Evolutionary conservation across 2,113 vertebrate genomes (phyloP).

Genomic region (Myrmophylax atrothorax): DNA sequence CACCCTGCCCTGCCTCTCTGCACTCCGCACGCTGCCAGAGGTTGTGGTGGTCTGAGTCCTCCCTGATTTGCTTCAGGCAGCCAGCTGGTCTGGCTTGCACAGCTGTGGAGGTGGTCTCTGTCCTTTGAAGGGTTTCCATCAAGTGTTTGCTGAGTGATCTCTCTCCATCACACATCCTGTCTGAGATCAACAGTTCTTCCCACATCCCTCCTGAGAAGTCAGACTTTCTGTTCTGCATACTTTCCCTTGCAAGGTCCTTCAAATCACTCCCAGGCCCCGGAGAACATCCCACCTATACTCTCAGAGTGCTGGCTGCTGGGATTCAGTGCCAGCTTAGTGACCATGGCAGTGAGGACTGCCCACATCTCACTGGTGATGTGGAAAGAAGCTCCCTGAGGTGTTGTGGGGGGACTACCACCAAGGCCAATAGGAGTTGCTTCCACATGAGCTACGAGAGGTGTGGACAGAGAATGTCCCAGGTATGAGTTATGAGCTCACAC

Average conservation of each 20-base stretch:
- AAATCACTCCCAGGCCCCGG: neutral
- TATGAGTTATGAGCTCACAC: neutral
- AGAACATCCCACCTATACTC: neutral
- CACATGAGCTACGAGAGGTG: neutral
- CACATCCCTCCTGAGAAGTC: neutral
- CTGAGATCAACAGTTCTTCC: neutral
- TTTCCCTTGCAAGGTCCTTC: neutral
- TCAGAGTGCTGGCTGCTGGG: neutral
- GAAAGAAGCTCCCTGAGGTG: neutral
- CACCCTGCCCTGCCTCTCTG: neutral
- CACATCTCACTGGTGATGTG: neutral
- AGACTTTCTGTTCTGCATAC: neutral
- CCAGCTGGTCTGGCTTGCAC: neutral
- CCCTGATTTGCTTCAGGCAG: neutral
- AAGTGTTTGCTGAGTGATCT: neutral
- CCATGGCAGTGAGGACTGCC: neutral
- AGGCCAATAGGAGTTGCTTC: neutral
- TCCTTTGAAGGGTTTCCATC: neutral
- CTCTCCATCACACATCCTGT: neutral
- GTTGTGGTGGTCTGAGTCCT: neutral
- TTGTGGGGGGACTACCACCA: fast-evolving
- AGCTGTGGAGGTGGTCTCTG: neutral
- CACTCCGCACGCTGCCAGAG: fast-evolving
- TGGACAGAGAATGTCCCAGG: neutral
- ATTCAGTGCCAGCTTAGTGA: neutral